A percentile compares a stretch with the other conserved stretches of the same genome.
phyloP scores from a whole-genome alignment of 2,113 vertebrate species.

The Semnopithecus entellus region DNA sequence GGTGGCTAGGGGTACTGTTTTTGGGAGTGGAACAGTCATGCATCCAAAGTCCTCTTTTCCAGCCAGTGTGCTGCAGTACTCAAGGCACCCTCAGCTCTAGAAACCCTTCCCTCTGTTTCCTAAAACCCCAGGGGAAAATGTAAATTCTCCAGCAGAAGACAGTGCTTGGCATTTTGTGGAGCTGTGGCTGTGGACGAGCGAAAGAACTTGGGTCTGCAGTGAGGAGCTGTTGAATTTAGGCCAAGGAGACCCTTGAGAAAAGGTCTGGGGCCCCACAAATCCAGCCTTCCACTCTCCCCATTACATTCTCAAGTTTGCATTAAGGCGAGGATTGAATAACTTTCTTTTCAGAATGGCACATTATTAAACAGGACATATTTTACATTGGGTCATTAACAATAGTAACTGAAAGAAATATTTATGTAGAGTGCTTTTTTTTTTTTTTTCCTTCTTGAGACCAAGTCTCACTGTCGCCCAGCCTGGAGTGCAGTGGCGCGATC shows the following conservation, averaged over 20 bases:
- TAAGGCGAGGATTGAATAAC: background rate
- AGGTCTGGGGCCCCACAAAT: background rate
- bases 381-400: background rate
- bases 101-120: background rate
- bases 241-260: background rate
- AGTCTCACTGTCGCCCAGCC: too few species aligned
- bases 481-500: too few species aligned
- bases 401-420: background rate
- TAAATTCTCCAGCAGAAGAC: background rate
- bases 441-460: too few species aligned
- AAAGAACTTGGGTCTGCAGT: background rate
- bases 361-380: background rate
- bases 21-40: too few species aligned
- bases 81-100: background rate
- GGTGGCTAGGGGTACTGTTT: background rate
- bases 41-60: background rate
- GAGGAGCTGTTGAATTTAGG: background rate
- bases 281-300: background rate
- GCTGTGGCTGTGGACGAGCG: background rate
- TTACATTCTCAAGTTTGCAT: background rate
- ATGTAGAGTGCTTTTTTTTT: too few species aligned
- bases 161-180: background rate
- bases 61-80: background rate
- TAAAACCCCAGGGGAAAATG: background rate
- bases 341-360: background rate